Conservation (phyloP, 2,113 vertebrate species). For the Clarias magur region DNA sequence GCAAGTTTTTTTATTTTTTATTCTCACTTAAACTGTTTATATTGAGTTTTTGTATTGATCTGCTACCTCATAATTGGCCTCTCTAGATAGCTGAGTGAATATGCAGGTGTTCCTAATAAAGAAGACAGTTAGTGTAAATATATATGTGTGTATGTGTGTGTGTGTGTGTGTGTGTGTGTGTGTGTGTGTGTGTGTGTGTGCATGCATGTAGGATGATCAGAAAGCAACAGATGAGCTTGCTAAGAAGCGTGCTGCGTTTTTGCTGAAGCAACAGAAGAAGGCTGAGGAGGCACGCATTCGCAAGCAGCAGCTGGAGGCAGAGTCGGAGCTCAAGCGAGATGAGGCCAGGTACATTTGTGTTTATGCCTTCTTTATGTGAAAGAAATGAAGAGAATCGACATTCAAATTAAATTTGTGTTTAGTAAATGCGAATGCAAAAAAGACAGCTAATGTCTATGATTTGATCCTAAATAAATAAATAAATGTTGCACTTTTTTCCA, state of each 20-base stretch:
- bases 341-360: slow-evolving; percentile 80
- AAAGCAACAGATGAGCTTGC: slow-evolving; percentile 93
- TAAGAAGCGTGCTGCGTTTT: slow-evolving; percentile 89
- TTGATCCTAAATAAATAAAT: background rate
- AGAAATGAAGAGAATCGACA: background rate
- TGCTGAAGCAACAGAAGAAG: slow-evolving; percentile 93
- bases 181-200: background rate
- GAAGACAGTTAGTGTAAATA: background rate
- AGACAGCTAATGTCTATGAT: background rate
- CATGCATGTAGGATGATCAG: slow-evolving; percentile 83
- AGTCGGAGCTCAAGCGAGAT: slow-evolving; percentile 88
- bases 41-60: background rate
- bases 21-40: too few relatives aligned
- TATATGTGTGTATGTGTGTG: background rate
- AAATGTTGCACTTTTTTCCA: background rate
- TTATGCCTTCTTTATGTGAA: background rate
- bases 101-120: background rate
- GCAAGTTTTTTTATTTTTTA: too few relatives aligned
- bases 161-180: slow-evolving; percentile 3
- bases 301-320: slow-evolving; percentile 86
- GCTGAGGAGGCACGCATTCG: slow-evolving; percentile 86
- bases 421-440: background rate
- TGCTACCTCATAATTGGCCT: background rate
- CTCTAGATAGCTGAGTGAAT: background rate
- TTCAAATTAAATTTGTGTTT: background rate